Evolutionary conservation across 2,113 vertebrate species (phyloP), one percentile per base, ranked within the genome.

Genomic region (Bungarus multicinctus): DNA sequence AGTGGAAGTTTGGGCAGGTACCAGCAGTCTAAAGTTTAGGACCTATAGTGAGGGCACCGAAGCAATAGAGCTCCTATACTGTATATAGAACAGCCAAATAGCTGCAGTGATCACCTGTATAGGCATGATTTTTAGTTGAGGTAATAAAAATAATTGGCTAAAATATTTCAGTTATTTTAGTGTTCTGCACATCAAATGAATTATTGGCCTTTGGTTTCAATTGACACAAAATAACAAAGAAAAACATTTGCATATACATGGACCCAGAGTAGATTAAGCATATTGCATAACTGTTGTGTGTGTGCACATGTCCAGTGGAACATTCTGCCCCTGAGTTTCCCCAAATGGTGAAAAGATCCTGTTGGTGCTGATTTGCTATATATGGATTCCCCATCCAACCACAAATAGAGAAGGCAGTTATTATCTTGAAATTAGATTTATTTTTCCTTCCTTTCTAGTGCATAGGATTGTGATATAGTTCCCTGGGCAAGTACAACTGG

Each of bases 291-390:
- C 7, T 74, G 16, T 34, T 74, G n/a, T 3, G 34, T 81, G 34
- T 0, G 0, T 3, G 6, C 18, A 43, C 18, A 3, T 8, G 7
- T 22, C 74, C 34, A 43, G 34, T 81, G 34, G 34, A 81, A 39
- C 5, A 22, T 22, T 81, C 74, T 81, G 74, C 34, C 3, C 18
- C 34, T 81, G 34, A 43, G 16, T 43, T 81, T 81, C 34, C 74
- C 7, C 34, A 81, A 43, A 43, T 81, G 34, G 34, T 22, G 18
- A 39, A 74, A 81, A 81, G 18, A 20, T 81, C n/a, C 69, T 20
- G n/a, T 81, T 81, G 74, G 34, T 81, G 74, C 74, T 22, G 18
- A 81, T 20, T 43, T 43, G 74, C 74, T 81, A 3, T 22, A 39
- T 81, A 8, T 39, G 16, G 6, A 34, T 18, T 81, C 34, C 6